Evolutionary conservation across 2,113 vertebrate genomes (phyloP), one percentile per base, ranked within the genome.

Genomic region (Pao palembangensis): DNA sequence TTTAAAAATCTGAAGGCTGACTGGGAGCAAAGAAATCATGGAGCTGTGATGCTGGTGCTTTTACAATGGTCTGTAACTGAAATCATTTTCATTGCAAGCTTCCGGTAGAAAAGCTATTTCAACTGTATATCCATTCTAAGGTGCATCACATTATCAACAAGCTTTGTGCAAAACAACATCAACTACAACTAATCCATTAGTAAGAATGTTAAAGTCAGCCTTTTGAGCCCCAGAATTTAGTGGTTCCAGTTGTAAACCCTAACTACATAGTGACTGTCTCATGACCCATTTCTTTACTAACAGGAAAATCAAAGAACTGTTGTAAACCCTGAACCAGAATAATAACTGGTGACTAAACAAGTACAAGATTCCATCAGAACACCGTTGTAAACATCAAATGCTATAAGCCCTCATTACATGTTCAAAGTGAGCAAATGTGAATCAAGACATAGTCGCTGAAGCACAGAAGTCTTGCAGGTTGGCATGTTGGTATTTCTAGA

Each of bases 151-250:
- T 38, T 3, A 38, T 4, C 34, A 38, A 38, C 34, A 38, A 38
- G 34, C 34, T 38, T 38, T 38, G 34, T 38, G 11, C 8, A 38
- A 12, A 38, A 38, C 1, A 38, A 38, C 1, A 11, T 1, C 11
- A 38, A 12, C 10, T 28, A 28, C 25, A 28, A 28, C 34, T 38
- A 38, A 44, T 44, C 43, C 12, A 44, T 21, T 18, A 51, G 42
- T 7, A 15, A 8, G 21, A 51, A 65, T 17, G 15, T 16, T 61
- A 47, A 58, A 61, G 61, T 71, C 57, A 52, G 60, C 61, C 71
- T 63, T 61, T 50, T 61, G 67, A 28, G 38, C 61, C 61, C 57
- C 51, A 67, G 31, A 52, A 64, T 58, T 61, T 50, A 67, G 61
- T 10, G 10, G 49, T 69, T 44, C 58, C 62, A 43, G 23, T 14